Base-by-base conservation (phyloP, 1,140 invertebrate species). In the Subanguina moxae region DNA sequence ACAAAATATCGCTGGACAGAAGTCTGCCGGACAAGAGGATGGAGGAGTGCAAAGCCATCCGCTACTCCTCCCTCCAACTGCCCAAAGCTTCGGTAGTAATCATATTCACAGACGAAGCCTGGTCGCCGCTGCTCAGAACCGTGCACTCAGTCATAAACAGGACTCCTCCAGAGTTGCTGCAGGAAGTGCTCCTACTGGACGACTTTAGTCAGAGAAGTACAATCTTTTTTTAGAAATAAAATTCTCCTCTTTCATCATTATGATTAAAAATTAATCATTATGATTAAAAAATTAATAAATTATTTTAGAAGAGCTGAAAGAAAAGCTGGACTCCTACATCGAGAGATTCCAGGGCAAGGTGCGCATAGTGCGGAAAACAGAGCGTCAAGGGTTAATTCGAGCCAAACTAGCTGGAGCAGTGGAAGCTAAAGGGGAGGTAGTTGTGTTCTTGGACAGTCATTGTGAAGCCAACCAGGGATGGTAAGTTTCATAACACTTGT, bases 391-490 rank as follows among this genome's bases (percentile, higher is more conserved):
- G 23, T 84, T 95, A 25, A 94, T 94, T 80, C 84, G 89, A 48
- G 91, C 93, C 1, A 86, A 92, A 57, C 84, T 94, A 64, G 86
- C 87, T 57, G 92, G 92, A 25, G 91, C 92, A 1, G 86, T 88
- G 61, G 84, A 85, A 57, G 90, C 92, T 8, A 85, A 82, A 25
- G 91, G 91, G 0, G 88, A 94, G 82, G 90, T 92, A 23, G 84
- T 96, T 19, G 86, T 94, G n/a, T 94, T 95, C 83, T 85, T 94
- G 43, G 93, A 96, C 85, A 91, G 92, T n/a, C 93, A 96, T 83
- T 94, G 92, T 85, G 93, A 96, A 87, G 88, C 88, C n/a, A 89
- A 87, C 67, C 78, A 85, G 59, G 86, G 89, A 77, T 93, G 91
- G 91, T 87, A 65, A 70, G 80, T 61, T 78, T 52, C 21, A 28